phyloP scores from a whole-genome alignment of 2,113 vertebrate genomes.

The Balaenoptera acutorostrata region DNA sequence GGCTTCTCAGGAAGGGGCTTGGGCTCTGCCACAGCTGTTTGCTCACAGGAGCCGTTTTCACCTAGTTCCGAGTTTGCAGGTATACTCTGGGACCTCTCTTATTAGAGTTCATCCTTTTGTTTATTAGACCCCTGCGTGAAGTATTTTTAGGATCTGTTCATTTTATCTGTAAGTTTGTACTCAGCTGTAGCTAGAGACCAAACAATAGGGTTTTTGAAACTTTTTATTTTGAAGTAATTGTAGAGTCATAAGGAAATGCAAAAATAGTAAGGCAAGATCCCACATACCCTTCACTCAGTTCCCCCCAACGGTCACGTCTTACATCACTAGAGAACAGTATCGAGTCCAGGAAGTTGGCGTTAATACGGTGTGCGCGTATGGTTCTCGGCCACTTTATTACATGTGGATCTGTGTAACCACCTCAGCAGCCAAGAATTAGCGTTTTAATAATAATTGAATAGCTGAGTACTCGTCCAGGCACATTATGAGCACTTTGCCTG shows the following conservation, averaged over 20 bases:
- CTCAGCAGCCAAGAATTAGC: not conserved
- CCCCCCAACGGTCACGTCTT: not conserved
- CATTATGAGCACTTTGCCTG: not conserved
- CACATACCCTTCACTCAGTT: fast-evolving
- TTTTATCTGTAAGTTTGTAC: not conserved
- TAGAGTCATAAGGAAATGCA: not conserved
- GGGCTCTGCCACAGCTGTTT: fast-evolving
- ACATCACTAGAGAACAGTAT: fast-evolving
- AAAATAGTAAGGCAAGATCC: not conserved
- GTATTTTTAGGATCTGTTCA: not conserved
- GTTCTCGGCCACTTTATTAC: fast-evolving
- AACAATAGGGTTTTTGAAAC: not conserved
- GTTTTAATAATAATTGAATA: not conserved
- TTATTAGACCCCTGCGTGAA: not conserved
- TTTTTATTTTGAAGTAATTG: not conserved
- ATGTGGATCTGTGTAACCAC: fast-evolving
- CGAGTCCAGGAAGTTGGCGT: fast-evolving
- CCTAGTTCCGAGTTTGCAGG: fast-evolving
- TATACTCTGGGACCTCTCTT: not conserved
- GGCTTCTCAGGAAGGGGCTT: fast-evolving
- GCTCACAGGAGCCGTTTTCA: fast-evolving
- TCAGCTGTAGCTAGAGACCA: not conserved
- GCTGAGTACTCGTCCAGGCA: no score
- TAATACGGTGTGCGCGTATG: fast-evolving
- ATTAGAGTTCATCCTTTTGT: not conserved